These are phyloP conservation scores for Bothrops jararaca DNA, from an alignment of 2,113 vertebrate species.

Conservation along the genomic window DNA sequence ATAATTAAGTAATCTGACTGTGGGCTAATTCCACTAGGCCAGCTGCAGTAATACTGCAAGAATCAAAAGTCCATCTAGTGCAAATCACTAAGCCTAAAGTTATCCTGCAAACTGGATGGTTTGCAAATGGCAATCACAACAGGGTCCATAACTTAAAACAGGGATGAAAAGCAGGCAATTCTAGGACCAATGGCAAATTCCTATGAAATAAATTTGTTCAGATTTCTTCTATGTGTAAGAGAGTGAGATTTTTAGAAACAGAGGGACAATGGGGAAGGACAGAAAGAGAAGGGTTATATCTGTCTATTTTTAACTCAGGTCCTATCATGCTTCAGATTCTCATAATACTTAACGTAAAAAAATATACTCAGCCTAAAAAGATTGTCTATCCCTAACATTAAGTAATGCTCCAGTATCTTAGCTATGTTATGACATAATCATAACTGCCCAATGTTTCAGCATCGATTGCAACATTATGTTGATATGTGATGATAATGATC, in stretches of 20 bases:
- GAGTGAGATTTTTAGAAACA: not conserved
- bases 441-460: not conserved
- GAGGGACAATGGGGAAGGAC: not conserved
- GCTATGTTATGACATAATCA: not conserved
- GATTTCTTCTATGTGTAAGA: not conserved
- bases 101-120: not conserved
- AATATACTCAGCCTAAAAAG: not conserved
- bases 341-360: not conserved
- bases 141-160: not conserved
- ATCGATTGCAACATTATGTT: not conserved
- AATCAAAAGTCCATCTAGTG: not conserved
- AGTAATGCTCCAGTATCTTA: not conserved
- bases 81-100: not conserved
- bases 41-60: not conserved
- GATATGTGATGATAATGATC: not conserved
- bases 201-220: not conserved
- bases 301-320: not conserved
- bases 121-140: not conserved
- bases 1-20: too few species aligned
- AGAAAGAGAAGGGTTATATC: not conserved
- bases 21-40: not conserved
- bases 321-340: not conserved
- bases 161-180: not conserved
- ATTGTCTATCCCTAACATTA: not conserved
- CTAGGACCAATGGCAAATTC: not conserved